Evolutionary conservation across 2,113 vertebrate genomes (phyloP).

Genomic region (Oncorhynchus nerka): DNA sequence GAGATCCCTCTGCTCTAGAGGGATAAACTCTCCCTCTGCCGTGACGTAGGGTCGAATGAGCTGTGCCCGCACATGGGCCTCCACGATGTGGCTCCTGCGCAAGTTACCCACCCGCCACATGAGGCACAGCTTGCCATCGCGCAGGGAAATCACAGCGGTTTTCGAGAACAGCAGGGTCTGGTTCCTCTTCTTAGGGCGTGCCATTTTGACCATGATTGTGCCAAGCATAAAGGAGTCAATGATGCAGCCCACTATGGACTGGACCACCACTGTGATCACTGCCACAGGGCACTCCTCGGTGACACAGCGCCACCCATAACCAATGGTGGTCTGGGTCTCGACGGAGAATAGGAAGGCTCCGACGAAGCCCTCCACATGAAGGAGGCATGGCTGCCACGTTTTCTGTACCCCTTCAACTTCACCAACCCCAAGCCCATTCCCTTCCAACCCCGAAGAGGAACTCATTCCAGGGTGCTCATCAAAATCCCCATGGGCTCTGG

Average conservation of each 20-base stretch:
- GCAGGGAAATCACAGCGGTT: slow-evolving; percentile 86
- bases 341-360: slow-evolving; percentile 97
- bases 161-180: slow-evolving; percentile 94
- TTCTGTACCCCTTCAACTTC: slow-evolving; percentile 7
- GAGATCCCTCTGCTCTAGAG: slow-evolving; percentile 92
- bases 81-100: slow-evolving; percentile 92
- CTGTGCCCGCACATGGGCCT: slow-evolving; percentile 94
- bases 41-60: slow-evolving; percentile 94
- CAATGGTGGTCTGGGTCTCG: slow-evolving; percentile 97
- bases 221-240: slow-evolving; percentile 99
- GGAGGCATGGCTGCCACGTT: slow-evolving; percentile 84
- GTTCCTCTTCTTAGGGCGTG: slow-evolving; percentile 92
- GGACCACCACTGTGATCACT: slow-evolving; percentile 87
- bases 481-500: slow-evolving; percentile 91
- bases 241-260: slow-evolving; percentile 95
- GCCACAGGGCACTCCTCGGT: slow-evolving; percentile 93
- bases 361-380: slow-evolving; percentile 89
- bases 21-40: slow-evolving; percentile 91
- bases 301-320: slow-evolving; percentile 94
- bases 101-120: slow-evolving; percentile 98
- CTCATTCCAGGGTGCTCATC: slow-evolving; percentile 44
- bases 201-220: slow-evolving; percentile 99
- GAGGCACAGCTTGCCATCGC: slow-evolving; percentile 93
- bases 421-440: slow-evolving; percentile 23
- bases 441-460: not conserved